phyloP scores from a whole-genome alignment of 2,797 vertebrate genomes.

The Smutsia gigantea region DNA sequence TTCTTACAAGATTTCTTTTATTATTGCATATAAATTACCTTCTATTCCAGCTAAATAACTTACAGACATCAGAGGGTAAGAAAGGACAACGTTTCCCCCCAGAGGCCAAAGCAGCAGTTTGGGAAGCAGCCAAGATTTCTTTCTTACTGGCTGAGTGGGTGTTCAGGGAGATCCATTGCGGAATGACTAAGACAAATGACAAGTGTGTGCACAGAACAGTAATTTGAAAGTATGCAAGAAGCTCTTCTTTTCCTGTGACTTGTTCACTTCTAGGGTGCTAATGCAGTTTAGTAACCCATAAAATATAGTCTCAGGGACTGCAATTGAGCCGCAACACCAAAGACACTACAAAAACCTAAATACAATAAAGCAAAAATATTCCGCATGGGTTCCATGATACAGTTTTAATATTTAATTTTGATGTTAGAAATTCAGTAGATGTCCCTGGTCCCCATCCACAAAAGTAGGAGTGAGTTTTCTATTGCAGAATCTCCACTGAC shows the following conservation, averaged over 20 bases:
- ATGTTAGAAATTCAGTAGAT: neutral
- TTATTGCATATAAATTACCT: neutral
- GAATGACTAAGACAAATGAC: neutral
- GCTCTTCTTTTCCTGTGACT: neutral
- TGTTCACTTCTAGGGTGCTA: neutral
- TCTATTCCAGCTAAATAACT: neutral
- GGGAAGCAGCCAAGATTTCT: neutral
- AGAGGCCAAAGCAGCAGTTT: neutral
- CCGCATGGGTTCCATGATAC: neutral
- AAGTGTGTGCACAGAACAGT: neutral
- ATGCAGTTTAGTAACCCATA: neutral
- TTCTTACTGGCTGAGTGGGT: neutral
- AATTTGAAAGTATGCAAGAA: neutral
- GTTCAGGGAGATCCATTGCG: rapidly evolving
- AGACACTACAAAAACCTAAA: neutral
- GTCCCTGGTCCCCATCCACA: neutral
- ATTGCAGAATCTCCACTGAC: neutral
- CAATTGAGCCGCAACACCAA: neutral
- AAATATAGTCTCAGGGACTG: neutral
- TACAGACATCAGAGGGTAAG: neutral
- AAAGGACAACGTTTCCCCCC: neutral
- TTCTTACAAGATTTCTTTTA: neutral
- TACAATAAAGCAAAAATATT: neutral
- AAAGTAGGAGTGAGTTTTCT: neutral
- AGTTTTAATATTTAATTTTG: neutral